Base-by-base conservation (phyloP, 1,140 invertebrate genomes). In the Nasonia giraulti region DNA sequence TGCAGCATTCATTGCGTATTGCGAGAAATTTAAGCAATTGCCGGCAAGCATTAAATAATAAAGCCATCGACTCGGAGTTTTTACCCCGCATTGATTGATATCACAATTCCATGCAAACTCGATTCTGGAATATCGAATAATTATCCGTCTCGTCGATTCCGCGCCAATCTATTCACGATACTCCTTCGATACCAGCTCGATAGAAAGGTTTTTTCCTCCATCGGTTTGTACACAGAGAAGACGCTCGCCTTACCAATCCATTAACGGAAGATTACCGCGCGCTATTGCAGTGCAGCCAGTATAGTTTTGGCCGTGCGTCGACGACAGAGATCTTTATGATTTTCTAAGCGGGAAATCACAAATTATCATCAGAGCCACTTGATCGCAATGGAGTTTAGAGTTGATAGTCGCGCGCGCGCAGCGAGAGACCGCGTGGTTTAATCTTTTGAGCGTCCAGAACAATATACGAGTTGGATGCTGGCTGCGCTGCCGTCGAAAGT, bases 331-430 rank as follows among this genome's bases (percentile, higher is more conserved):
- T 27, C 31, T 81, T 81, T 81, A 81, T 37, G n/a, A 73, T 62
- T 74, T 74, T 31, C 44, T 71, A 77, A 77, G 47, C 77, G 68
- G 83, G 77, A 84, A 79, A 84, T 84, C 68, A 62, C 68, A 73
- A 79, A 84, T 84, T 73, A 74, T 73, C 44, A 78, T 83, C 47
- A 50, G 69, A 78, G 27, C 55, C 75, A 69, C n/a, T 83, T 83
- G 47, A 47, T 33, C 27, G 33, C 33, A 62, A 31, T 33, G 17
- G 27, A 55, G 81, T 76, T 80, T 23, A 69, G 27, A 27, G 20
- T 11, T 69, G 33, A 20, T 40, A 40, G 73, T 62, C 47, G 27
- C 80, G 69, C 82, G 31, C 0, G 27, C 27, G 27, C 74, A 50
- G 62, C 55, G 20, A 4, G 62, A 50, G 37, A 44, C 27, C 55